Evolutionary conservation across 1,140 invertebrate genomes (phyloP).

Genomic region (Choristoneura fumiferana): DNA sequence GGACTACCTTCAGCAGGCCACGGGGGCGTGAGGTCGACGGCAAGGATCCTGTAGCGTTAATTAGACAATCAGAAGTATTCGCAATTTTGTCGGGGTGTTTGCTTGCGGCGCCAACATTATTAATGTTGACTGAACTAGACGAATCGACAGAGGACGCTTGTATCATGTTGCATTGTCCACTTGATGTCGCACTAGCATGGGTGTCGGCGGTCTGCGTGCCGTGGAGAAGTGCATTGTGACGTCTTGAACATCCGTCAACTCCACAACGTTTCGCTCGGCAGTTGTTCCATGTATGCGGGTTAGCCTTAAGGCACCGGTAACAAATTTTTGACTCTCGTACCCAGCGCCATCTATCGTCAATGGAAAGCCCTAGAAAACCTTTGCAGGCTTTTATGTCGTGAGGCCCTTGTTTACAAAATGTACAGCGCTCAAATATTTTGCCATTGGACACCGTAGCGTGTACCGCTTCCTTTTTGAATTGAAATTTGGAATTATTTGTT

Average conservation of each 20-base stretch:
- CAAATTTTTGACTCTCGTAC: constrained; percentile 13
- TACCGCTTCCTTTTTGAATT: not conserved
- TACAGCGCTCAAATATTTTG: not conserved
- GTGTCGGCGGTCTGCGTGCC: not conserved
- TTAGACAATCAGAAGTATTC: not conserved
- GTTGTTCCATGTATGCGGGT: constrained; percentile 17
- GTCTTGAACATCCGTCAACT: constrained; percentile 15
- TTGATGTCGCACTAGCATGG: not conserved
- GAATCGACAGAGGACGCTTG: too few species aligned
- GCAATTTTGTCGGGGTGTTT: not conserved
- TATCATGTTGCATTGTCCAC: too few species aligned
- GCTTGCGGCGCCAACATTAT: not conserved
- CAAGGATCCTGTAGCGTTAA: constrained; percentile 2
- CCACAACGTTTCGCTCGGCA: constrained; percentile 20
- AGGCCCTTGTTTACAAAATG: constrained; percentile 17
- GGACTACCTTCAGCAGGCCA: too few species aligned
- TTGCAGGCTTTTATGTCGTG: constrained; percentile 15
- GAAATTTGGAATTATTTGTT: not conserved
- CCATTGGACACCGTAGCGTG: not conserved
- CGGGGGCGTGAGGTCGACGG: not conserved
- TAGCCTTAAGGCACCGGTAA: constrained; percentile 14
- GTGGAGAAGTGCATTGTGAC: constrained; percentile 20
- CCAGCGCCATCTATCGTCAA: constrained; percentile 26
- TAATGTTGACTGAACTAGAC: not conserved
- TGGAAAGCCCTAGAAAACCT: constrained; percentile 1